phyloP scores from a whole-genome alignment of 2,797 vertebrate species.

The Miichthys miiuy region DNA sequence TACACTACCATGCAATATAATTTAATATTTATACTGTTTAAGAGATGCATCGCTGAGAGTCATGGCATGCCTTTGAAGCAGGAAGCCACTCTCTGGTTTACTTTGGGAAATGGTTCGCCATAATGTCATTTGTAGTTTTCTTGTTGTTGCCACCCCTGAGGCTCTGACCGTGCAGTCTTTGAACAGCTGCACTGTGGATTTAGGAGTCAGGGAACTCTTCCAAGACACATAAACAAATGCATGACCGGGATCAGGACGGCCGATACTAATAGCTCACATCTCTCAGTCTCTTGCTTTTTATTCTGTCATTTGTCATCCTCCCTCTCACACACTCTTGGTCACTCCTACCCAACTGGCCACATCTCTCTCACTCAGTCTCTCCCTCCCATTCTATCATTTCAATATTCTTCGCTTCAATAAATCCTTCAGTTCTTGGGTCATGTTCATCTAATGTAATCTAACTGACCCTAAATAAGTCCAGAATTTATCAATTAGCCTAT shows the following conservation, averaged over 20 bases:
- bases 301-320: neutral
- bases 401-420: neutral
- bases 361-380: neutral
- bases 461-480: too few species aligned
- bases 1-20: neutral
- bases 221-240: slow-evolving; percentile 72
- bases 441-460: neutral
- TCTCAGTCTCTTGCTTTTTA: slow-evolving; percentile 32
- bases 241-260: slow-evolving; percentile 60
- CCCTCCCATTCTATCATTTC: neutral
- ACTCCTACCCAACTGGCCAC: neutral
- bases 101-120: neutral
- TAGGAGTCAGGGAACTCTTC: slow-evolving; percentile 77
- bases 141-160: slow-evolving; percentile 65
- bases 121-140: slow-evolving; percentile 18
- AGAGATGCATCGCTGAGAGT: too few species aligned
- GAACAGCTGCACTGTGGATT: slow-evolving; percentile 82
- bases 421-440: neutral
- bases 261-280: slow-evolving; percentile 45
- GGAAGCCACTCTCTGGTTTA: neutral
- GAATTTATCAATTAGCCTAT: neutral
- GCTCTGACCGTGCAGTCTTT: slow-evolving; percentile 67
- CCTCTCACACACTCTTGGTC: neutral
- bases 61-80: neutral
- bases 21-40: neutral